phyloP scores from a whole-genome alignment of 1,140 invertebrate species.

The Heterodera carotae region DNA sequence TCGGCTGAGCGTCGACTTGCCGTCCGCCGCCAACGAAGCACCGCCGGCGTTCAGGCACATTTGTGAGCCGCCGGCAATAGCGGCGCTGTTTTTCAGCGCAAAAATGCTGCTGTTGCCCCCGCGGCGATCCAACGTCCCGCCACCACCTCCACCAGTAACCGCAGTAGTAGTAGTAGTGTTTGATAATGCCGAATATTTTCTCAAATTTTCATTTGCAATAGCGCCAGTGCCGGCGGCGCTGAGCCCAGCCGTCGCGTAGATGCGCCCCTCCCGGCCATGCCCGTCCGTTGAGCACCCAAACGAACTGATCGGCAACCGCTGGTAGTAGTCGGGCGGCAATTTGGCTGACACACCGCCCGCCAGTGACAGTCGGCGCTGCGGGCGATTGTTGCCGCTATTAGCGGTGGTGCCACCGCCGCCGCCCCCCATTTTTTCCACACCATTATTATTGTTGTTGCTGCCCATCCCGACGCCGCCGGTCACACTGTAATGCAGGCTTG shows the following conservation, averaged over 20 bases:
- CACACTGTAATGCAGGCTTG: constrained; percentile 1
- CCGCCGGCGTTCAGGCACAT: constrained; percentile 6
- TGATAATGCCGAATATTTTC: neutral
- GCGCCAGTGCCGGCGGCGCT: neutral
- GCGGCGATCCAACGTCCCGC: neutral
- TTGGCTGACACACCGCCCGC: neutral
- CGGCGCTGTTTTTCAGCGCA: neutral
- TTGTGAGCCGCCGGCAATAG: neutral
- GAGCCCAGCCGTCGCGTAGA: constrained; percentile 28
- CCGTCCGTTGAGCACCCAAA: constrained; percentile 19
- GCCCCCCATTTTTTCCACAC: neutral
- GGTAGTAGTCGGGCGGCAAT: constrained; percentile 15
- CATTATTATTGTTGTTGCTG: neutral
- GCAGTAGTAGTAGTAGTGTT: neutral
- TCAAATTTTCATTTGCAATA: neutral
- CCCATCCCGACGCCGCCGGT: neutral
- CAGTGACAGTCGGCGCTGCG: constrained; percentile 12
- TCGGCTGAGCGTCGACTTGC: constrained; percentile 33
- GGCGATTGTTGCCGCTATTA: neutral
- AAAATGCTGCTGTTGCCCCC: neutral
- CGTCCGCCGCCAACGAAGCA: neutral
- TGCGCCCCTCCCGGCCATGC: constrained; percentile 11
- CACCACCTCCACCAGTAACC: too few relatives aligned
- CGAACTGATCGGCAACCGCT: constrained; percentile 16
- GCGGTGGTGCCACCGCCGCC: neutral